These are phyloP conservation scores for Metopia argyrocephala DNA, from an alignment of 2,888 invertebrate genomes.

Conservation along the genomic window DNA sequence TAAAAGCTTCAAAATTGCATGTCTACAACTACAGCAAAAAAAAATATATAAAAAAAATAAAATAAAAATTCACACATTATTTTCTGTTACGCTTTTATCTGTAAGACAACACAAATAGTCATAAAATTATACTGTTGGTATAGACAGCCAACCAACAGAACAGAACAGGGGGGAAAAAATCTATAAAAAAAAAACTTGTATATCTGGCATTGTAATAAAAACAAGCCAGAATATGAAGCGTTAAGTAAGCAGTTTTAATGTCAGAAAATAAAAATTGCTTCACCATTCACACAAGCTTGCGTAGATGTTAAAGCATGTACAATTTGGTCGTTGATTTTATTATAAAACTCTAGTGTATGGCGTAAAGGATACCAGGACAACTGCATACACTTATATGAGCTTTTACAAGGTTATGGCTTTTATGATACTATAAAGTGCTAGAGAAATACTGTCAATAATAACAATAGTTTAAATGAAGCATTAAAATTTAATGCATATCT, in stretches of 20 bases:
- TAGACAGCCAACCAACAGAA: conserved; percentile 15
- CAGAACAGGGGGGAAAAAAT: background rate
- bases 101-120: conserved; percentile 56
- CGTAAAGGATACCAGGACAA: background rate
- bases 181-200: background rate
- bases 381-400: conserved; percentile 11
- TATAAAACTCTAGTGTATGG: background rate
- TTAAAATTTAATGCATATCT: background rate
- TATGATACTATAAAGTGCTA: conserved; percentile 45
- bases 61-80: conserved; percentile 57
- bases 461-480: background rate
- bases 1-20: conserved; percentile 64
- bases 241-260: conserved; percentile 64
- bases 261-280: conserved; percentile 52
- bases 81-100: conserved; percentile 36
- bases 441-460: conserved; percentile 25
- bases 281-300: background rate
- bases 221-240: conserved; percentile 59
- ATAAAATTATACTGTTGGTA: conserved; percentile 54
- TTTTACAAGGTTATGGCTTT: conserved; percentile 50
- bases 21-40: conserved; percentile 33
- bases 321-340: background rate
- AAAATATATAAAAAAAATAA: conserved; percentile 2
- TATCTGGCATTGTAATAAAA: conserved; percentile 51
- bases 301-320: background rate